phyloP scores from a whole-genome alignment of 2,797 vertebrate genomes.

The Poeciliopsis infans region DNA sequence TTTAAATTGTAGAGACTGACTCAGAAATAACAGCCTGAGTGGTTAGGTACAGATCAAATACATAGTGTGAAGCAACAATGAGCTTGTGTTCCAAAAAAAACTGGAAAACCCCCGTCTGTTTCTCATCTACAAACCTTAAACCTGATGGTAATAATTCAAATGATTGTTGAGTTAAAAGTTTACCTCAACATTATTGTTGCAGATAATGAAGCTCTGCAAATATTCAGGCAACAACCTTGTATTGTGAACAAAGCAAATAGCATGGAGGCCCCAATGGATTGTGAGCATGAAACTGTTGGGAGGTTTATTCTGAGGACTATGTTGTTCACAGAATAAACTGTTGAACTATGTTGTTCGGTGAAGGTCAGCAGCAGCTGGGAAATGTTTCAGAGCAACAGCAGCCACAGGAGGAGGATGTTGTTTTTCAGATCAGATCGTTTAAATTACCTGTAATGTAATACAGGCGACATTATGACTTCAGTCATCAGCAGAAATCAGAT shows the following conservation, averaged over 20 bases:
- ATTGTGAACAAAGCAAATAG: background rate
- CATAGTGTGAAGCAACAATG: background rate
- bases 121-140: background rate
- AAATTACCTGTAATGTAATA: background rate
- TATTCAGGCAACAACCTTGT: background rate
- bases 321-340: background rate
- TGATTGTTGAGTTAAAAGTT: background rate
- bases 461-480: background rate
- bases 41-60: background rate
- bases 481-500: background rate
- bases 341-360: slow-evolving; percentile 10
- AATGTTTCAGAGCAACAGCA: background rate
- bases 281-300: background rate
- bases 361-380: slow-evolving; percentile 45
- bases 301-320: slow-evolving; percentile 17
- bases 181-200: background rate
- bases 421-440: background rate
- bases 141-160: background rate
- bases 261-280: background rate
- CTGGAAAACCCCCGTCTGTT: background rate
- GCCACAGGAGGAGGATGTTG: rapidly evolving
- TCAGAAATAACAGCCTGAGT: background rate
- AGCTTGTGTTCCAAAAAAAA: background rate
- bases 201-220: background rate
- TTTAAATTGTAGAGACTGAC: background rate